phyloP scores from a whole-genome alignment of 2,113 vertebrate genomes.

The Clarias magur region DNA sequence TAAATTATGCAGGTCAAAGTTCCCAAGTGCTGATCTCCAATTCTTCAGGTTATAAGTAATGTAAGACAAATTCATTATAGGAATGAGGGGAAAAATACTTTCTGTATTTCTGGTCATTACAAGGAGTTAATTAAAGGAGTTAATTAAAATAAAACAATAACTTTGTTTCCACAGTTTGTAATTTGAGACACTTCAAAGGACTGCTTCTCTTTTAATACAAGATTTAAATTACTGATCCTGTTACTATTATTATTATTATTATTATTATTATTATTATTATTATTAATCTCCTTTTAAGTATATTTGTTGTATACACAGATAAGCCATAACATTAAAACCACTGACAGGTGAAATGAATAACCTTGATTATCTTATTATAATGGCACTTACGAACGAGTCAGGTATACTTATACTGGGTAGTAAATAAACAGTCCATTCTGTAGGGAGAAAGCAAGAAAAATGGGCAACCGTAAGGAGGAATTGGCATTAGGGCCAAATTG shows the following conservation, averaged over 20 bases:
- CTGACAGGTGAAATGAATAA: no score
- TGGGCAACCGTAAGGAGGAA: no score
- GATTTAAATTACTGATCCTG: neutral
- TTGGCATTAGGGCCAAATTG: no score
- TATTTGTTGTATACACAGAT: neutral
- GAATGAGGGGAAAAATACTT: neutral
- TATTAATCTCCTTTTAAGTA: neutral
- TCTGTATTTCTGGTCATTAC: neutral
- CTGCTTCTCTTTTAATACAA: no score
- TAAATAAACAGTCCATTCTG: no score
- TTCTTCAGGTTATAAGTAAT: neutral
- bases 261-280: neutral
- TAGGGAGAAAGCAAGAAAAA: no score
- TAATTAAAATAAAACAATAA: neutral
- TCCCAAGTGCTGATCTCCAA: neutral
- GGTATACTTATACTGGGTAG: no score
- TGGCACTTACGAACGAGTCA: no score
- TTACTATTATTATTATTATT: neutral
- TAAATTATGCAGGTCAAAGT: neutral
- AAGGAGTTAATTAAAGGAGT: neutral
- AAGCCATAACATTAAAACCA: no score
- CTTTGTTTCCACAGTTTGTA: neutral
- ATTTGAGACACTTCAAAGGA: neutral
- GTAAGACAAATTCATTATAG: neutral
- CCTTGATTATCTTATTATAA: no score